phyloP scores from a whole-genome alignment of 2,797 vertebrate genomes.

The Pristis pectinata region DNA sequence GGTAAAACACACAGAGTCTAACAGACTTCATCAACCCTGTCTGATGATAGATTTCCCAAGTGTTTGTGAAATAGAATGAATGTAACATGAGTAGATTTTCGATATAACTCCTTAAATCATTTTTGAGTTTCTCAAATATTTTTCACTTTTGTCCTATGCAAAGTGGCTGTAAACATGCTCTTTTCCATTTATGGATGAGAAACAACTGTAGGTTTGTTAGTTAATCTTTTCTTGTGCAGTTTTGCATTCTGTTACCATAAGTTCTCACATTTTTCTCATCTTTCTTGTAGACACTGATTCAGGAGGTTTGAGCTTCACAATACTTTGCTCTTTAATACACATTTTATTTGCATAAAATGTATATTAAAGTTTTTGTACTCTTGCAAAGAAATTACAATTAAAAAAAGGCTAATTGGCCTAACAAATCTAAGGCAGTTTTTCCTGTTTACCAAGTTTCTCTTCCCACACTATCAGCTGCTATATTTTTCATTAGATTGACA shows the following conservation, averaged over 20 bases:
- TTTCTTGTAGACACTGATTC: neutral
- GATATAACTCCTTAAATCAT: conserved; percentile 7
- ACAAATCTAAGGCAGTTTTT: no score
- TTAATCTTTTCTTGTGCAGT: conserved; percentile 2
- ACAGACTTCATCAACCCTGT: conserved; percentile 5
- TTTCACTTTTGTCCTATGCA: conserved; percentile 12
- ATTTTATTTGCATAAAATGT: neutral
- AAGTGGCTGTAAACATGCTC: neutral
- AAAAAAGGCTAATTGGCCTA: no score
- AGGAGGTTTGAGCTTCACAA: neutral
- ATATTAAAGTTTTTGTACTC: neutral
- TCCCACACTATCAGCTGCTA: neutral
- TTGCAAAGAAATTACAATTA: neutral
- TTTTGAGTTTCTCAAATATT: conserved; percentile 15
- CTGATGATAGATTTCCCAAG: conserved; percentile 27
- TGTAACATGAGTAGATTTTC: conserved; percentile 31
- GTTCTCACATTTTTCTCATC: no score
- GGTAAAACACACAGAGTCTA: conserved; percentile 20
- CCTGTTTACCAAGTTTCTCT: neutral
- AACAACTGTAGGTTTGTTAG: neutral
- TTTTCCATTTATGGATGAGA: neutral
- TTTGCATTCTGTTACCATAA: neutral
- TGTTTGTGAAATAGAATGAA: conserved; percentile 25
- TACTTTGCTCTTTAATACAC: neutral
- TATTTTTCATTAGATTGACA: neutral